These are phyloP conservation scores for Hippocampus barbouri DNA, from an alignment of 2,113 vertebrate genomes.

Conservation along the genomic window DNA sequence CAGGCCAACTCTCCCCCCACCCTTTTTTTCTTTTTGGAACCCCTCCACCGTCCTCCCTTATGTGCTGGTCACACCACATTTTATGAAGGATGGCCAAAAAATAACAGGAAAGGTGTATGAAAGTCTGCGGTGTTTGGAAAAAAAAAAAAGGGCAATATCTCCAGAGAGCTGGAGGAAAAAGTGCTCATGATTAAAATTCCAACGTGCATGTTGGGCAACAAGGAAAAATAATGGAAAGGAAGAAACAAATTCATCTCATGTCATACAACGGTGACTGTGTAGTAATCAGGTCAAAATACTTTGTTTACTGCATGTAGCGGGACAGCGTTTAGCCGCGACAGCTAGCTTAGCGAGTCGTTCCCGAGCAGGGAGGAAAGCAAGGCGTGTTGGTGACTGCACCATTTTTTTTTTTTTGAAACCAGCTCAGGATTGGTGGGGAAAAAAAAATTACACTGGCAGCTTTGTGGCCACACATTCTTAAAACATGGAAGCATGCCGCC, in stretches of 20 bases:
- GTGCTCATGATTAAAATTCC: not conserved
- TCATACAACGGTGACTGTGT: too few relatives aligned
- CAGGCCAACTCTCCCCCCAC: slow-evolving; percentile 19
- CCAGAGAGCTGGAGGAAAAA: not conserved
- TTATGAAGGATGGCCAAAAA: slow-evolving; percentile 31
- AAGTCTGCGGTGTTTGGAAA: not conserved
- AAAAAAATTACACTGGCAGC: too few relatives aligned
- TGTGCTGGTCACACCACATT: not conserved
- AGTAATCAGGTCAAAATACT: too few relatives aligned
- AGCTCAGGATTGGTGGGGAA: too few relatives aligned
- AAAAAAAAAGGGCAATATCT: not conserved
- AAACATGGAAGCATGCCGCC: too few relatives aligned
- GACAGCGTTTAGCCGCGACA: not conserved
- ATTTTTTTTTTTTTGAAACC: too few relatives aligned
- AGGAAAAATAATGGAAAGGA: not conserved
- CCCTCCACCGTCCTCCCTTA: not conserved
- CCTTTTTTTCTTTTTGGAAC: not conserved
- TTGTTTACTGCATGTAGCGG: too few relatives aligned
- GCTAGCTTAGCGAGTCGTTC: too few relatives aligned
- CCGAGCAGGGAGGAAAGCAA: too few relatives aligned
- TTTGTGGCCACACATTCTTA: too few relatives aligned
- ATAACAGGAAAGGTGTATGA: not conserved
- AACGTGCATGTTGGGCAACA: not conserved
- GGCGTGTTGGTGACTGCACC: too few relatives aligned
- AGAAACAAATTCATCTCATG: not conserved